These are phyloP conservation scores for Odontothrips loti DNA, from an alignment of 2,888 invertebrate species.

Conservation along the genomic window DNA sequence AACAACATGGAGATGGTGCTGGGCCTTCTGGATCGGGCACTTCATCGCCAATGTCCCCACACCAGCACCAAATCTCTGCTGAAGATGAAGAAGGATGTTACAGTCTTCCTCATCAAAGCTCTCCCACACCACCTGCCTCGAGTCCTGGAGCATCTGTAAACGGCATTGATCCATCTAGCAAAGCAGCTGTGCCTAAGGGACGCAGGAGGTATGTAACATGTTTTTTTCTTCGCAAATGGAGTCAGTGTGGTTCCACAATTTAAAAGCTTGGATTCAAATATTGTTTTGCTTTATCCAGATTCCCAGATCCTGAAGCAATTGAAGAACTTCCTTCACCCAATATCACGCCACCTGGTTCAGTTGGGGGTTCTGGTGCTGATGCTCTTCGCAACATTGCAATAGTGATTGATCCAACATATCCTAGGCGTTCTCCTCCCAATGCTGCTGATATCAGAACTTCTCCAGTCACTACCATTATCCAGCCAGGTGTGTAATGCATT, in stretches of 20 bases:
- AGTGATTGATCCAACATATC: conserved; percentile 63
- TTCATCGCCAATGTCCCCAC: background rate
- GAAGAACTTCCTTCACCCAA: conserved; percentile 42
- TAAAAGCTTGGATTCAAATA: background rate
- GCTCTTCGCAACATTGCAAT: conserved; percentile 58
- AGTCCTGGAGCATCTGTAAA: background rate
- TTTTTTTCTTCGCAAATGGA: background rate
- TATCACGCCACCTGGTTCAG: conserved; percentile 39
- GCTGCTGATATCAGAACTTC: conserved; percentile 15
- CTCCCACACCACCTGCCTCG: conserved; percentile 41
- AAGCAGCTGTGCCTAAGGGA: background rate
- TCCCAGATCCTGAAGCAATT: conserved; percentile 47
- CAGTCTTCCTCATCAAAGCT: conserved; percentile 4
- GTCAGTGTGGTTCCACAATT: background rate
- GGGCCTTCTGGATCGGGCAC: background rate
- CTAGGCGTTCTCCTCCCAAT: conserved; percentile 42
- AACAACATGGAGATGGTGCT: conserved; percentile 25
- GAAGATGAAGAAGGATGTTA: conserved; percentile 27
- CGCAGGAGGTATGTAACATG: background rate
- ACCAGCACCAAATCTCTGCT: background rate
- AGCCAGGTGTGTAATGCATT: background rate
- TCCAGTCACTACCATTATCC: background rate
- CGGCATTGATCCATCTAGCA: background rate
- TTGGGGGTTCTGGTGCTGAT: conserved; percentile 38
- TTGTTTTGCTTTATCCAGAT: conserved; percentile 37